A percentile compares a stretch with the other conserved stretches of the same genome.
These are phyloP conservation scores for Drosophila putrida DNA, from an alignment of 2,888 invertebrate species.

Conservation along the genomic window DNA sequence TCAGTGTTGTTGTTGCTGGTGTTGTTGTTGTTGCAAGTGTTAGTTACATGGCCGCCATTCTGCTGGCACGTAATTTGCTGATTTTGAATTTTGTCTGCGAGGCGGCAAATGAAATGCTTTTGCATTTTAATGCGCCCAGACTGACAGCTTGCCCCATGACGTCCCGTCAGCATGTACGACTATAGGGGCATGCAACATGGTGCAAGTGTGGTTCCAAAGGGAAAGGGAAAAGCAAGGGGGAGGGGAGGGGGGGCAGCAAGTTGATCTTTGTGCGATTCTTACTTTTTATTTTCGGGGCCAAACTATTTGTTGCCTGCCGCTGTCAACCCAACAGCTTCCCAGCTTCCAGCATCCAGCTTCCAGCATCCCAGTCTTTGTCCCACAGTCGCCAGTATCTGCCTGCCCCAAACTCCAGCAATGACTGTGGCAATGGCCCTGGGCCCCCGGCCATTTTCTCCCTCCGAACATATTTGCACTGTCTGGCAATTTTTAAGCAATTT, in stretches of 20 bases:
- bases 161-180: conserved; percentile 15
- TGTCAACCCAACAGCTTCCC: conserved; percentile 63
- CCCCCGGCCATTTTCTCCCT: conserved; percentile 54
- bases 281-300: conserved; percentile 45
- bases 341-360: conserved; percentile 1
- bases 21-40: conserved; percentile 56
- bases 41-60: conserved; percentile 73
- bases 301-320: conserved; percentile 79
- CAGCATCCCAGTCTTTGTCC: too few species aligned
- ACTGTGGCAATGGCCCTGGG: conserved; percentile 9
- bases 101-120: conserved; percentile 80
- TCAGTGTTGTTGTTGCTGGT: conserved; percentile 55
- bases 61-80: conserved; percentile 79
- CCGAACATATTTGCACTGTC: conserved; percentile 79
- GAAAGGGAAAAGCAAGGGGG: not conserved
- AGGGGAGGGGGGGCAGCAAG: conserved; percentile 35
- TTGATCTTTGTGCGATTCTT: conserved; percentile 66
- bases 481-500: conserved; percentile 81
- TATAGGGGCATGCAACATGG: conserved; percentile 5
- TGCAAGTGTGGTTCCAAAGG: not conserved
- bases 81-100: conserved; percentile 78
- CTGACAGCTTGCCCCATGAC: conserved; percentile 73
- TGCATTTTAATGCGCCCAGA: conserved; percentile 79
- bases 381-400: too few species aligned
- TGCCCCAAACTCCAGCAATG: too few species aligned